Base-by-base conservation (phyloP, 2,888 invertebrate species). In the Drosophila meridiana region DNA sequence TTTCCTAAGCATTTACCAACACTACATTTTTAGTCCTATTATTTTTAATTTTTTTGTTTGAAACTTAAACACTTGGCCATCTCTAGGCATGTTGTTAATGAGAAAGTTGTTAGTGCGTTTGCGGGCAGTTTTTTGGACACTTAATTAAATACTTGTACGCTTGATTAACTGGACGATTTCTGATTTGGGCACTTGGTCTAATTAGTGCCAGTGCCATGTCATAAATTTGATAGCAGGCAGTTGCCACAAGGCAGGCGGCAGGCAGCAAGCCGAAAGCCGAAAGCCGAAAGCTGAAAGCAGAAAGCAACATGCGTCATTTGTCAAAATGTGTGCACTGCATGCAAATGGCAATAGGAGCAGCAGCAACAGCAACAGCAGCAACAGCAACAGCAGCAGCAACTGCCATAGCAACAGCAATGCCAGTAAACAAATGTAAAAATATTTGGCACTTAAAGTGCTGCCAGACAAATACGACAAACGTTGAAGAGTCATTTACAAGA, bases 381-480 rank as follows among this genome's bases (percentile, higher is more conserved):
- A n/a, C 34, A 62, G 26, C 59, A 68, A 26, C 20, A 63, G 14
- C 42, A 73, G 11, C 47, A 73, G 43, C 58, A 76, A 36, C 59
- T 65, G 56, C 59, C 61, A 57, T 40, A 73, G 47, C 58, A 76
- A 36, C 61, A 63, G 56, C 59, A 64, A 57, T 79, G 62, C 68
- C 65, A 76, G 70, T 73, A 76, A 78, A 76, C 87, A 89, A 89
- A 89, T 82, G 89, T 84, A 77, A 82, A 86, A 86, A 89, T 86
- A 89, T 86, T 87, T 85, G 89, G 79, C 86, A 89, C 89, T 87
- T 78, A 80, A 87, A 89, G 86, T 89, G 88, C 74, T 83, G 81
- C 86, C 83, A 89, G 83, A 89, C 86, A 90, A 85, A 89, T 82
- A 82, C 81, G 89, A 89, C 83, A 90, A 87, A 82, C 80, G 81